Conservation (phyloP, 1,140 invertebrate genomes). For the Pristionchus pacificus region DNA sequence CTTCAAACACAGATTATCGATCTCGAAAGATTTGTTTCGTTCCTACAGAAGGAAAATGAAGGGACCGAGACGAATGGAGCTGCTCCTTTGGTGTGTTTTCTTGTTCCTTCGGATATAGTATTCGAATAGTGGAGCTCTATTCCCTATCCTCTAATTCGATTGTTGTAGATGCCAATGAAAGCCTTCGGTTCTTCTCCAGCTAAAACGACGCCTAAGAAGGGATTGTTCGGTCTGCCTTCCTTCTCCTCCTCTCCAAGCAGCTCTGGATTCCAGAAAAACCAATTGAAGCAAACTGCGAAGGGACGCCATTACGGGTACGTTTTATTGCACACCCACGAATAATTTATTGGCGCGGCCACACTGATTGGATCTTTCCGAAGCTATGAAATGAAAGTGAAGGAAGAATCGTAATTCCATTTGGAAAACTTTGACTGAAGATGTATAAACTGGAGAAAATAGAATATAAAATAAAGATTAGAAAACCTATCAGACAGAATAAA, state of each 20-base stretch:
- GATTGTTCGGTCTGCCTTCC: conserved; percentile 77
- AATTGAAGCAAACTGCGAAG: conserved; percentile 77
- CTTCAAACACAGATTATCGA: conserved; percentile 88
- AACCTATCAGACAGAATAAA: too few relatives aligned
- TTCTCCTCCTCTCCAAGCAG: neutral
- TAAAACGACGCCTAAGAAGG: conserved; percentile 46
- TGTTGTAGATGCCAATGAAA: conserved; percentile 29
- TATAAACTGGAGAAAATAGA: too few relatives aligned
- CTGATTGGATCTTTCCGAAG: too few relatives aligned
- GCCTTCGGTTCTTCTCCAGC: conserved; percentile 8
- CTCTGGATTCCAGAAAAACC: conserved; percentile 72
- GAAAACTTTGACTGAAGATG: too few relatives aligned
- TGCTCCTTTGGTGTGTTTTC: too few relatives aligned
- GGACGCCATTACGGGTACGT: conserved; percentile 83
- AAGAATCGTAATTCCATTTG: too few relatives aligned
- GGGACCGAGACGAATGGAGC: conserved; percentile 11
- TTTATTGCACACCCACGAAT: too few relatives aligned
- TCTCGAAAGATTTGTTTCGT: conserved; percentile 91
- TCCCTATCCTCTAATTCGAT: conserved; percentile 19
- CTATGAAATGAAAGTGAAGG: too few relatives aligned
- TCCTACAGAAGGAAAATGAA: conserved; percentile 73
- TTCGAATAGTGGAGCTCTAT: too few relatives aligned
- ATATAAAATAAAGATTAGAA: too few relatives aligned
- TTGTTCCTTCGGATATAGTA: too few relatives aligned
- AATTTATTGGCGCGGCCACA: too few relatives aligned